Conservation (phyloP, 1,140 invertebrate genomes). For the Harpegnathos saltator region DNA sequence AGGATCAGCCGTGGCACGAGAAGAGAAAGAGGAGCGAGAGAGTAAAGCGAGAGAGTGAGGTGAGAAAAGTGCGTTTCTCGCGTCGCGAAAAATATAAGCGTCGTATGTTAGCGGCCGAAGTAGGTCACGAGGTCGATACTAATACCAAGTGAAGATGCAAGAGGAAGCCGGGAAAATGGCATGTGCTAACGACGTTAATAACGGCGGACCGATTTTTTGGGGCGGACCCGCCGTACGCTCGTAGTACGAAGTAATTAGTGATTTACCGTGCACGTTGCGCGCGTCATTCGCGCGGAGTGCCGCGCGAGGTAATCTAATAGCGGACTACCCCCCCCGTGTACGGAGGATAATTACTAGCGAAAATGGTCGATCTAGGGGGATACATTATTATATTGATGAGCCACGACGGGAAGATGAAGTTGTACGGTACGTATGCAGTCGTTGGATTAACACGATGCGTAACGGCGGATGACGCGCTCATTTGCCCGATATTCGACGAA, state of each 20-base stretch:
- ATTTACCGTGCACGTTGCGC: slow-evolving; percentile 51
- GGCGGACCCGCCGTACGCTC: slow-evolving; percentile 41
- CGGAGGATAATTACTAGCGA: slow-evolving; percentile 68
- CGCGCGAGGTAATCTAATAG: slow-evolving; percentile 57
- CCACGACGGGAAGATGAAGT: slow-evolving; percentile 96
- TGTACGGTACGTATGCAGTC: slow-evolving; percentile 92
- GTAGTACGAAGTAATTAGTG: slow-evolving; percentile 57
- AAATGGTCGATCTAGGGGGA: slow-evolving; percentile 96
- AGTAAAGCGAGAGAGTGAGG: not conserved
- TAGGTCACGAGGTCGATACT: slow-evolving; percentile 67
- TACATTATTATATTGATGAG: slow-evolving; percentile 98
- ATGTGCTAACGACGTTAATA: slow-evolving; percentile 68
- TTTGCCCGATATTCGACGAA: not conserved
- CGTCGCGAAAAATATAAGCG: slow-evolving; percentile 50
- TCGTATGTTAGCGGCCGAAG: slow-evolving; percentile 44
- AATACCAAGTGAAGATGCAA: slow-evolving; percentile 64
- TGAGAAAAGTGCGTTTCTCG: slow-evolving; percentile 31
- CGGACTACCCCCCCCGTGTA: slow-evolving; percentile 48
- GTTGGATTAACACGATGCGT: too few relatives aligned
- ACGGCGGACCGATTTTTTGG: slow-evolving; percentile 57
- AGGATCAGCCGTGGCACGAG: not conserved
- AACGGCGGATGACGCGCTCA: not conserved
- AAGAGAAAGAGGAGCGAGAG: not conserved
- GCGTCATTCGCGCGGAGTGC: slow-evolving; percentile 43
- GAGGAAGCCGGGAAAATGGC: slow-evolving; percentile 66